A percentile compares a stretch with the other conserved stretches of the same genome.
These are phyloP conservation scores for Bostrychus sinensis DNA, from an alignment of 2,113 vertebrate species.

Conservation along the genomic window DNA sequence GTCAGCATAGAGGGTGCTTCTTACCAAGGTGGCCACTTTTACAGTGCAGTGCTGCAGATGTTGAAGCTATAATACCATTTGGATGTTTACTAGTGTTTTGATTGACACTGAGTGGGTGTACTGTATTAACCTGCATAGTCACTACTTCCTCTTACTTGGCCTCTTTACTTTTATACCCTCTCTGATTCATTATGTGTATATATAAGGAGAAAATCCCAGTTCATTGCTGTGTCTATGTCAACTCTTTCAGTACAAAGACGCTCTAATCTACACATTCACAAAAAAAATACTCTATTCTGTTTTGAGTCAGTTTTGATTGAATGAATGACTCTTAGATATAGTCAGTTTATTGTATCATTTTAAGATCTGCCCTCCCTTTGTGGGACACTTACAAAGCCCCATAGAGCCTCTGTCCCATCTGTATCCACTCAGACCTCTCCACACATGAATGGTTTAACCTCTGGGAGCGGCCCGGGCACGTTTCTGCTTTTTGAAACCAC, in stretches of 20 bases:
- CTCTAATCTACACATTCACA: not conserved
- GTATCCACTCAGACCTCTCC: constrained; percentile 9
- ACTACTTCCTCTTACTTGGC: not conserved
- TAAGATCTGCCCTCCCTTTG: not conserved
- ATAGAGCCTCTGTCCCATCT: constrained; percentile 13
- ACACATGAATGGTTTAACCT: not conserved
- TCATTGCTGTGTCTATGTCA: not conserved
- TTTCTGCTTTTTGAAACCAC: not conserved
- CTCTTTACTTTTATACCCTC: not conserved
- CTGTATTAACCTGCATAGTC: no score
- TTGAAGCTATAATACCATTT: no score
- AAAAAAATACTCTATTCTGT: not conserved
- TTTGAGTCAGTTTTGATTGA: not conserved
- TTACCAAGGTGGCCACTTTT: no score
- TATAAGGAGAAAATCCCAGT: not conserved
- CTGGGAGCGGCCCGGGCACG: not conserved
- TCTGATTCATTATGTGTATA: not conserved
- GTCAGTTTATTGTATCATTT: not conserved
- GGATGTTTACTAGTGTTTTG: no score
- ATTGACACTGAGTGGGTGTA: no score
- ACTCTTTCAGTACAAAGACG: not conserved
- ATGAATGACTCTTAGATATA: not conserved
- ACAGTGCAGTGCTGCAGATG: no score
- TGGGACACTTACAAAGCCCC: constrained; percentile 5
- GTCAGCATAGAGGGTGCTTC: no score